phyloP scores from a whole-genome alignment of 2,797 vertebrate genomes.

The Scolopax bukidnonensis region DNA sequence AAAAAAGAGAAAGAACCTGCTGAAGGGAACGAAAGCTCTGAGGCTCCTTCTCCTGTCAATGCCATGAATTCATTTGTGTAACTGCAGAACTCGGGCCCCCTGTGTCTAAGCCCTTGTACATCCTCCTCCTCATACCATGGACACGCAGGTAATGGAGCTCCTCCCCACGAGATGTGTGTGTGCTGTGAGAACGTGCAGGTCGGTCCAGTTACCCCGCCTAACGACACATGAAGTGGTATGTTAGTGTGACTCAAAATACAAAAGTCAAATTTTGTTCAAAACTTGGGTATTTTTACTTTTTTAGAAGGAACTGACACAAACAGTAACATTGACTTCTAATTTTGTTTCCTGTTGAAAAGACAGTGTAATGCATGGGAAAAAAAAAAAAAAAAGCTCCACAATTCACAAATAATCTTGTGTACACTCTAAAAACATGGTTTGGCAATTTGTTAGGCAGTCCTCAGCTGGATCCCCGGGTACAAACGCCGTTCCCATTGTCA shows the following conservation, averaged over 20 bases:
- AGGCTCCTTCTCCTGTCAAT: conserved; percentile 93
- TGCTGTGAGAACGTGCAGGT: conserved; percentile 58
- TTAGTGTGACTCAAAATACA: conserved; percentile 51
- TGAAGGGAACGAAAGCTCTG: conserved; percentile 95
- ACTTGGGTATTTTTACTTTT: conserved; percentile 55
- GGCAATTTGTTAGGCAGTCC: conserved; percentile 81
- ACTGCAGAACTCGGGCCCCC: conserved; percentile 58
- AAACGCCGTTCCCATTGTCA: conserved; percentile 83
- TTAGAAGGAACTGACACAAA: conserved; percentile 64
- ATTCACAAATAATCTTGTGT: conserved; percentile 76
- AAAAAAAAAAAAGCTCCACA: conserved; percentile 54
- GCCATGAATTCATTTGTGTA: conserved; percentile 99
- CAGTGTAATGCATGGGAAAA: conserved; percentile 79
- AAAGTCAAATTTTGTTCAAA: conserved; percentile 59
- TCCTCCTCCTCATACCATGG: conserved; percentile 63
- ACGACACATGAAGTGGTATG: conserved; percentile 44
- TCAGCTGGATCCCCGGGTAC: conserved; percentile 81
- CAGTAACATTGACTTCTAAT: conserved; percentile 37
- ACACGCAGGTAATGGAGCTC: conserved; percentile 56
- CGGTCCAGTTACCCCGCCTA: background rate
- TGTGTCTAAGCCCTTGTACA: conserved; percentile 61
- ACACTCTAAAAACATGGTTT: conserved; percentile 77
- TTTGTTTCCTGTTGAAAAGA: conserved; percentile 68
- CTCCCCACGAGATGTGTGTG: conserved; percentile 65
- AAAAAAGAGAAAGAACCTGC: conserved; percentile 92